Conservation (phyloP, 2,113 vertebrate genomes). For the Scomber colias region DNA sequence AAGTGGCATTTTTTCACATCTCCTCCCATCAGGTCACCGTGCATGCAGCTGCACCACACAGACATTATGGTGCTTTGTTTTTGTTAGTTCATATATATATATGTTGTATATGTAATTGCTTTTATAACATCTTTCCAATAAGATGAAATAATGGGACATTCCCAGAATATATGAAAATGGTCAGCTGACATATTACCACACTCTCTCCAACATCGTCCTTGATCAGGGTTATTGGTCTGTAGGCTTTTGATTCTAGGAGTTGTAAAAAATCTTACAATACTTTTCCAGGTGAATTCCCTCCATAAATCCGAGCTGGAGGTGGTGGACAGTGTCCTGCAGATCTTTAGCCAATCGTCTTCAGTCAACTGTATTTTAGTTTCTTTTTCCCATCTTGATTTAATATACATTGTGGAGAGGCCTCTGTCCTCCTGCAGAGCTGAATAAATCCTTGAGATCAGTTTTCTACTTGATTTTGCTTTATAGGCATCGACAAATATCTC, state of each 20-base stretch:
- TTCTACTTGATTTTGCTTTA: neutral
- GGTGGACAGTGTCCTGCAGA: neutral
- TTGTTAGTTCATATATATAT: no score
- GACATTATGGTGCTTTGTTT: no score
- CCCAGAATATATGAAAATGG: neutral
- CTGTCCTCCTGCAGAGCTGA: no score
- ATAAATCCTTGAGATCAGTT: no score
- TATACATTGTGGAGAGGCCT: no score
- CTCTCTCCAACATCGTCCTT: neutral
- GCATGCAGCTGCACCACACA: no score
- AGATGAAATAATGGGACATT: neutral
- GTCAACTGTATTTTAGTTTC: neutral
- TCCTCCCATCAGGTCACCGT: no score
- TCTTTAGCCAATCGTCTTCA: neutral
- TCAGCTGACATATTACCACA: neutral
- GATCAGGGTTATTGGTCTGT: neutral
- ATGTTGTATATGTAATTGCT: no score
- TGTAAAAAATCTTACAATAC: neutral
- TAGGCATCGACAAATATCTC: no score
- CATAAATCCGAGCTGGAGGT: neutral
- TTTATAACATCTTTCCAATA: no score
- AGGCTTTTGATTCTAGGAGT: neutral
- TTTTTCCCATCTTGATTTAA: neutral
- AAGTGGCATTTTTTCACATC: no score
- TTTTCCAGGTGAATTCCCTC: neutral